phyloP scores from a whole-genome alignment of 2,113 vertebrate genomes.

The Serilophus lunatus region DNA sequence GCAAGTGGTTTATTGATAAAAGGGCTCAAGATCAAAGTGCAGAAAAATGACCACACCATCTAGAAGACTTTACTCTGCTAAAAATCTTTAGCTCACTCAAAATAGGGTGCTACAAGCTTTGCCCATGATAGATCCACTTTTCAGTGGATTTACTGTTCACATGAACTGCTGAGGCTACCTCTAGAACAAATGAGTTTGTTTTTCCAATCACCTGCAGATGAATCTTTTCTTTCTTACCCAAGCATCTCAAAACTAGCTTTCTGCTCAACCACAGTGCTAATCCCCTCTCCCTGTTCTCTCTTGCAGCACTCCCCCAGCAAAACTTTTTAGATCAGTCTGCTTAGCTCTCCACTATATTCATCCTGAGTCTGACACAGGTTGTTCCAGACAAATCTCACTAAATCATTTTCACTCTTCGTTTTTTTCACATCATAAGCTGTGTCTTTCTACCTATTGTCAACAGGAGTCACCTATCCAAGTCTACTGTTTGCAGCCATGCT shows the following conservation, averaged over 20 bases:
- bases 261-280: neutral
- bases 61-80: neutral
- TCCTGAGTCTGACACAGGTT: neutral
- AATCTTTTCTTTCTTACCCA: neutral
- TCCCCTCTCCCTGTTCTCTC: neutral
- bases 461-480: neutral
- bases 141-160: neutral
- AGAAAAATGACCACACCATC: neutral
- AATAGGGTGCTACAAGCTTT: neutral
- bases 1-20: constrained; percentile 22
- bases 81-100: neutral
- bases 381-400: neutral
- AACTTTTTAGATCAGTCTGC: neutral
- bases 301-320: neutral
- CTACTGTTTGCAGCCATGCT: neutral
- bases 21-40: neutral
- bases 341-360: neutral
- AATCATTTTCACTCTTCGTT: neutral
- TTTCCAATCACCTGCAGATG: neutral
- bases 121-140: neutral
- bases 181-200: neutral
- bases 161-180: neutral
- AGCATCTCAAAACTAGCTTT: neutral
- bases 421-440: neutral
- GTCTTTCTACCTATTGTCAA: neutral